Evolutionary conservation across 2,113 vertebrate genomes (phyloP), one percentile per base, ranked within the genome.

Genomic region (Gallinago jamesoni): DNA sequence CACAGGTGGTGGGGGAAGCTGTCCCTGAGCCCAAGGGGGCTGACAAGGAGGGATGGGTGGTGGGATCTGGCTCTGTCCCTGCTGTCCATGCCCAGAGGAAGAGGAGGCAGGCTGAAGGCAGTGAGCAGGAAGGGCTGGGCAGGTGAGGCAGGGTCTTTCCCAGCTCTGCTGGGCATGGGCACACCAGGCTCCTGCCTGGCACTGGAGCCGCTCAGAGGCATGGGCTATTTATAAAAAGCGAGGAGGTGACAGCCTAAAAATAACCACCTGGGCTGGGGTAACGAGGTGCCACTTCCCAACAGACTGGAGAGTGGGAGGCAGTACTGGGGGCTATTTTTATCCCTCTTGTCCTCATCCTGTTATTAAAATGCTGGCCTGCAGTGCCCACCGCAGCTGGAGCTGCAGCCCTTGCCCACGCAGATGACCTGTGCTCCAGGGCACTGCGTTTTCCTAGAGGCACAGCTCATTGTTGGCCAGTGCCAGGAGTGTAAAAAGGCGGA

Each of bases 241-340:
- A 87, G 59, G 72, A 94, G 79, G 89, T 86, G 79, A 89, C 50
- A 88, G 60, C 59, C 86, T 70, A 74, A 87, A 97, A 97, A 95
- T 86, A 93, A 56, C 59, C 18, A 11, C 28, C 82, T 66, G 95
- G 88, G 92, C 94, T 56, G 69, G 87, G 82, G 88, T 60, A 83
- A 41, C 0, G 0, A 80, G 63, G 55, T 1, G 2, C 7, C 12
- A 2, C 79, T 88, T 96, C 63, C 68, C 73, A 68, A 3, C 72
- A 5, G 68, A 45, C 45, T 18, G 1, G 48, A 27, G 82, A 53
- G 94, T 41, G 77, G 90, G 86, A 94, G 80, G 91, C 72, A 89
- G 79, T 2, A 16, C 50, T 0, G 0, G 28, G 70, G 59, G 47
- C n/a, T 74, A 84, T 90, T 93, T 95, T 93, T 94, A 81, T 80